phyloP scores from a whole-genome alignment of 2,797 vertebrate species.

The Epinephelus malabaricus region DNA sequence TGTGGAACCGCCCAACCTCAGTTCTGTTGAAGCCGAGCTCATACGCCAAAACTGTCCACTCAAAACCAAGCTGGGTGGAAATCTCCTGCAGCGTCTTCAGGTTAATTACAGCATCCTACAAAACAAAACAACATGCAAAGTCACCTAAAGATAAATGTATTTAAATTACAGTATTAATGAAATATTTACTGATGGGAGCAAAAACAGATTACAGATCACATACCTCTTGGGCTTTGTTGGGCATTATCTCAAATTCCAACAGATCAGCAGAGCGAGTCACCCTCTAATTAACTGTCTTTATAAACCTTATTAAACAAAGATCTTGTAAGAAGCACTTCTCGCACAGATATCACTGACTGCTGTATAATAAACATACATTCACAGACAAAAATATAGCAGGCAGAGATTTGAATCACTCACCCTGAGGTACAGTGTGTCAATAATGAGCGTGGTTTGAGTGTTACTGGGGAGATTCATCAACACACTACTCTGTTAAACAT shows the following conservation, averaged over 20 bases:
- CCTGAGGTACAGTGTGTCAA: conserved; percentile 15
- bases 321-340: background rate
- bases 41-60: conserved; percentile 86
- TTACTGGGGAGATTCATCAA: conserved; percentile 84
- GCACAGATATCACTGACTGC: background rate
- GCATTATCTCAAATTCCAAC: conserved; percentile 79
- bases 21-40: conserved; percentile 87
- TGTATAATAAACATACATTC: background rate
- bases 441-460: conserved; percentile 48
- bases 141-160: background rate
- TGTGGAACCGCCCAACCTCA: conserved; percentile 84
- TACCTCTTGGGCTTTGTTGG: conserved; percentile 89
- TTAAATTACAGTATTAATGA: background rate
- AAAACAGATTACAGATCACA: conserved; percentile 36
- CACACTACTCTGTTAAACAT: conserved; percentile 84
- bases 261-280: conserved; percentile 17
- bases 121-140: background rate
- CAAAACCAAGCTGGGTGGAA: conserved; percentile 86
- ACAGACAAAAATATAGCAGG: background rate
- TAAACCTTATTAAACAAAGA: conserved; percentile 2
- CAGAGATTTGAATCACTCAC: conserved; percentile 26
- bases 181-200: background rate
- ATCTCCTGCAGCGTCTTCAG: conserved; percentile 86
- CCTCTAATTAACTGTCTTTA: conserved; percentile 5
- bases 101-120: conserved; percentile 89